Conservation (phyloP, 1,140 invertebrate genomes). For the Pseudomyrmex flavicornis region DNA sequence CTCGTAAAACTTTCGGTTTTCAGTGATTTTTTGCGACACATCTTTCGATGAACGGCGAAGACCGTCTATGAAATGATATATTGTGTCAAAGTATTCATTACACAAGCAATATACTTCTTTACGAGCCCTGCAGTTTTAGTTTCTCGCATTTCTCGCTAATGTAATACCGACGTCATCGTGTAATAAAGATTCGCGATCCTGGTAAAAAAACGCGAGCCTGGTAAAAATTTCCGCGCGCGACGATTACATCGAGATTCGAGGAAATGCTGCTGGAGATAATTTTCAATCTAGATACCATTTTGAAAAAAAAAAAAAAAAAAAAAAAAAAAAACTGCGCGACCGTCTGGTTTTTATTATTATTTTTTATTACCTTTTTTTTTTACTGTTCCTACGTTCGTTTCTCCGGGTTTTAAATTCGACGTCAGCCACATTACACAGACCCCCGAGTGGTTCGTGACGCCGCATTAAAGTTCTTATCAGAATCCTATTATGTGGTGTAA, state of each 20-base stretch:
- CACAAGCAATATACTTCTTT: neutral
- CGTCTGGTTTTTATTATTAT: too few species aligned
- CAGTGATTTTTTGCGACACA: too few species aligned
- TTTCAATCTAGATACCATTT: constrained; percentile 8
- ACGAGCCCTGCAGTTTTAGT: neutral
- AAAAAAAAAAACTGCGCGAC: neutral
- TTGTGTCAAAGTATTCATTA: neutral
- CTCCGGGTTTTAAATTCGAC: constrained; percentile 17
- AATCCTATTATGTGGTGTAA: constrained; percentile 51
- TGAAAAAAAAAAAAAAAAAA: neutral
- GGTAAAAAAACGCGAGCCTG: neutral
- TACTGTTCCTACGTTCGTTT: neutral
- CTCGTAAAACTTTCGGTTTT: too few species aligned
- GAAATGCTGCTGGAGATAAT: neutral
- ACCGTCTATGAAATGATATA: too few species aligned
- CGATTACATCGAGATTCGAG: neutral
- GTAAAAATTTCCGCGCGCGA: neutral
- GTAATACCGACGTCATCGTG: neutral
- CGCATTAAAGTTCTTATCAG: constrained; percentile 58
- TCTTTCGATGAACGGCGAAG: too few species aligned
- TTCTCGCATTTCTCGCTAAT: neutral
- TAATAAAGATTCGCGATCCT: constrained; percentile 21
- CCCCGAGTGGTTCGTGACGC: constrained; percentile 38
- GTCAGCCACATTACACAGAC: constrained; percentile 19
- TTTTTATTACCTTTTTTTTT: neutral